phyloP scores from a whole-genome alignment of 2,113 vertebrate genomes.

The Lepisosteus osseus region DNA sequence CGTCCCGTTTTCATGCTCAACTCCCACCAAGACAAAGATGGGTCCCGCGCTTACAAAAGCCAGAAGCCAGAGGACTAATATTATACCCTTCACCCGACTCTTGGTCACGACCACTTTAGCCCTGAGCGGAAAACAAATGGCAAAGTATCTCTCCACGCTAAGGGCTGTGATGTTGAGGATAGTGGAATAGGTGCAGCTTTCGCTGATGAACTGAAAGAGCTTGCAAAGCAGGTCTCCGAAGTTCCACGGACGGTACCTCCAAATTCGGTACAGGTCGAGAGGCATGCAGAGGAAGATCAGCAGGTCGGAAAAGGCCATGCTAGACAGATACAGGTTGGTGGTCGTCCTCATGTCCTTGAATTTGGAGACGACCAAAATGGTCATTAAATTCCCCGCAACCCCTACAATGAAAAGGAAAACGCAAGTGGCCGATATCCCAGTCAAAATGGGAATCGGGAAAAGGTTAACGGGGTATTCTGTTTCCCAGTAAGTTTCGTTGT shows the following conservation, averaged over 20 bases:
- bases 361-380: conserved; percentile 84
- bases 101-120: conserved; percentile 92
- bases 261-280: conserved; percentile 89
- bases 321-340: conserved; percentile 93
- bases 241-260: conserved; percentile 92
- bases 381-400: conserved; percentile 85
- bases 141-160: conserved; percentile 91
- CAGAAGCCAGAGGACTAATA: conserved; percentile 86
- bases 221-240: conserved; percentile 89
- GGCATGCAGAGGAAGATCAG: conserved; percentile 96
- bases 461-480: conserved; percentile 55
- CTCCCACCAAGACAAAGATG: conserved; percentile 90
- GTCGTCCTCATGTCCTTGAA: conserved; percentile 92
- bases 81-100: conserved; percentile 81
- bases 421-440: conserved; percentile 79
- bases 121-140: conserved; percentile 89
- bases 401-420: conserved; percentile 81
- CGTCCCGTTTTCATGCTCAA: conserved; percentile 78
- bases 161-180: conserved; percentile 94
- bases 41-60: conserved; percentile 85
- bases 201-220: conserved; percentile 93
- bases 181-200: conserved; percentile 93
- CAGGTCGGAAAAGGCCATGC: conserved; percentile 94
- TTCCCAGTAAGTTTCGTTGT: conserved; percentile 42
- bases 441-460: conserved; percentile 83